These are phyloP conservation scores for Syrrhaptes paradoxus DNA, from an alignment of 2,113 vertebrate species.

Conservation along the genomic window DNA sequence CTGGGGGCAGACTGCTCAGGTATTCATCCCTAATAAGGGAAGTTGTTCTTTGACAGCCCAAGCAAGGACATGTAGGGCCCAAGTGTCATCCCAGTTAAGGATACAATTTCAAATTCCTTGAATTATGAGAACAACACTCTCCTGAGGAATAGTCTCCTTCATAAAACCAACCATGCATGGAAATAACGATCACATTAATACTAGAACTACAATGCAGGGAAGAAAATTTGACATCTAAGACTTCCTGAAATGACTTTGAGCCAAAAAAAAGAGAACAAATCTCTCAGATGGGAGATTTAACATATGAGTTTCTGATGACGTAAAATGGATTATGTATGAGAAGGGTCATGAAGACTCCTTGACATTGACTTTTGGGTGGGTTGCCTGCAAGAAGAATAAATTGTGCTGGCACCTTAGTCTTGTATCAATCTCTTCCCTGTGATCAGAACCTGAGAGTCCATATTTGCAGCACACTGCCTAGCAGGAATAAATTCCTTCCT, in stretches of 20 bases:
- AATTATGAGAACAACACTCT: not conserved
- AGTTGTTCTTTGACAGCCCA: not conserved
- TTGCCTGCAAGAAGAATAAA: not conserved
- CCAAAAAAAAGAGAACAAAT: not conserved
- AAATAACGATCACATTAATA: not conserved
- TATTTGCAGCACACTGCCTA: not conserved
- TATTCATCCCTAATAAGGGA: not conserved
- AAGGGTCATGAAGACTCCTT: not conserved
- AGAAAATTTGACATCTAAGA: not conserved
- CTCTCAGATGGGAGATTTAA: not conserved
- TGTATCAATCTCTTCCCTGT: not conserved
- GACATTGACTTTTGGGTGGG: not conserved
- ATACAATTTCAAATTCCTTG: not conserved
- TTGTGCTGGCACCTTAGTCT: not conserved
- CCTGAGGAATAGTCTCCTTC: not conserved
- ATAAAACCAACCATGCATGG: not conserved
- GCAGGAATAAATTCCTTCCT: not conserved
- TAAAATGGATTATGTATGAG: not conserved
- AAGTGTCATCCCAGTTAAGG: not conserved
- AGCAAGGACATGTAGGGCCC: not conserved
- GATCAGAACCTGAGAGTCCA: not conserved
- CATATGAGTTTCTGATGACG: fast-evolving
- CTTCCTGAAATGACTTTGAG: not conserved
- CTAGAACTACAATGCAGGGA: not conserved
- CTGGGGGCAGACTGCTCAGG: not conserved